These are phyloP conservation scores for Setipinna tenuifilis DNA, from an alignment of 2,797 vertebrate species.

Conservation along the genomic window DNA sequence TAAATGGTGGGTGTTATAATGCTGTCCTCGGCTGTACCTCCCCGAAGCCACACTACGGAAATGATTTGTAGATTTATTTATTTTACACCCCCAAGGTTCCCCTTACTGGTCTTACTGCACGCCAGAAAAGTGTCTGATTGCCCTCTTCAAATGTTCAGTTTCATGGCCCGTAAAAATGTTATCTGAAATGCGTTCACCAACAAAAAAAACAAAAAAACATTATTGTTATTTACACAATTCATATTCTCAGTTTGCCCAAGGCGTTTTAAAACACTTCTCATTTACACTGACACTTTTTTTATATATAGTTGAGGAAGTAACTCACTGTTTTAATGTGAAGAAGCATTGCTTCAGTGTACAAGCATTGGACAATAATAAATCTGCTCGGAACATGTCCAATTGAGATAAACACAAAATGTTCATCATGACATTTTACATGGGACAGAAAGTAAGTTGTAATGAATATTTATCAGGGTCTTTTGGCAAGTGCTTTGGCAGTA, in stretches of 20 bases:
- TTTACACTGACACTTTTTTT: background rate
- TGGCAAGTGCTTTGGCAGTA: background rate
- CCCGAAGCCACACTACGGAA: constrained; percentile 62
- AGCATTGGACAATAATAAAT: background rate
- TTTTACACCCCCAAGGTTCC: constrained; percentile 55
- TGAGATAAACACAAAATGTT: constrained; percentile 3
- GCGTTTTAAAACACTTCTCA: constrained; percentile 30
- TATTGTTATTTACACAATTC: constrained; percentile 61
- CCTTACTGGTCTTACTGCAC: constrained; percentile 34
- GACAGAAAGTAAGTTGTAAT: background rate
- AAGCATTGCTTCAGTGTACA: background rate
- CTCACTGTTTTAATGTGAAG: background rate
- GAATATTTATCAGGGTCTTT: constrained; percentile 18
- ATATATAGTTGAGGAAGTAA: background rate
- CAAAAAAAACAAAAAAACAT: constrained; percentile 48
- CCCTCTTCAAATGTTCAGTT: constrained; percentile 47
- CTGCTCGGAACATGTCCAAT: background rate
- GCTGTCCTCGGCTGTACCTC: constrained; percentile 65
- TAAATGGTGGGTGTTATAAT: constrained; percentile 68
- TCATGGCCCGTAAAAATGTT: constrained; percentile 55
- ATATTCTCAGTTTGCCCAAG: constrained; percentile 29
- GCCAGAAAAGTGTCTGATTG: constrained; percentile 45
- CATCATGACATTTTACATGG: background rate
- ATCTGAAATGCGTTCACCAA: constrained; percentile 52
- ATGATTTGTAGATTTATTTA: constrained; percentile 65